phyloP scores from a whole-genome alignment of 2,113 vertebrate species.

The Hypocryptadius cinnamomeus region DNA sequence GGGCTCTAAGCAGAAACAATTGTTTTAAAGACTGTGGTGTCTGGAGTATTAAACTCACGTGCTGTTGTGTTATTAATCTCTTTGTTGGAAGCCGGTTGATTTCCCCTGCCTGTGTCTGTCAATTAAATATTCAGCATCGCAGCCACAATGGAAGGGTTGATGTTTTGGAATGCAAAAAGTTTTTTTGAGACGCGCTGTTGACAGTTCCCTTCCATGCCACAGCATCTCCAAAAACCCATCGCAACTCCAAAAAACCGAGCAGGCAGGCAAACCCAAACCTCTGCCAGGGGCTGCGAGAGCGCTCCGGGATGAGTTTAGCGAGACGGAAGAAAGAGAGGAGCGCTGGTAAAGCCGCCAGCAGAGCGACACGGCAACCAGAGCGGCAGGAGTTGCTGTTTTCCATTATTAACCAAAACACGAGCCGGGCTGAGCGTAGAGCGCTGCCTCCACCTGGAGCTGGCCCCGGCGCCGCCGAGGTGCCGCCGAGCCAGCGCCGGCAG shows the following conservation, averaged over 20 bases:
- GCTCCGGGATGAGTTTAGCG: neutral
- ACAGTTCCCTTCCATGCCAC: neutral
- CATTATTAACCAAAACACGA: neutral
- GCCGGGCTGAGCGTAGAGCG: neutral
- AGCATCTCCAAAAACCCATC: neutral
- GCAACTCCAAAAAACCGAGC: neutral
- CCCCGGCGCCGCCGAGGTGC: neutral
- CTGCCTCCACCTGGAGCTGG: conserved; percentile 38
- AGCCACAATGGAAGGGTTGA: conserved; percentile 4
- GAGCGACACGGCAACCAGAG: neutral
- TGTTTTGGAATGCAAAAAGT: conserved; percentile 4
- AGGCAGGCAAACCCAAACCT: neutral
- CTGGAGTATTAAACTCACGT: conserved; percentile 71
- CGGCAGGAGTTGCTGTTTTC: neutral
- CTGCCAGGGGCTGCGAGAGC: neutral
- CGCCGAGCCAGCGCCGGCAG: neutral
- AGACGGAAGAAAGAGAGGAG: too few species aligned
- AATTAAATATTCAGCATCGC: conserved; percentile 53
- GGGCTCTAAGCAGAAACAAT: conserved; percentile 62
- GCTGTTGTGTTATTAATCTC: conserved; percentile 67
- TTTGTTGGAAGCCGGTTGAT: conserved; percentile 59
- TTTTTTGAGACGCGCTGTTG: conserved; percentile 11
- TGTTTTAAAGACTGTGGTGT: conserved; percentile 63
- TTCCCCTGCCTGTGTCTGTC: conserved; percentile 52
- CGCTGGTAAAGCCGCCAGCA: neutral